These are phyloP conservation scores for Brienomyrus longianalis DNA, from an alignment of 2,113 vertebrate species.

Conservation along the genomic window DNA sequence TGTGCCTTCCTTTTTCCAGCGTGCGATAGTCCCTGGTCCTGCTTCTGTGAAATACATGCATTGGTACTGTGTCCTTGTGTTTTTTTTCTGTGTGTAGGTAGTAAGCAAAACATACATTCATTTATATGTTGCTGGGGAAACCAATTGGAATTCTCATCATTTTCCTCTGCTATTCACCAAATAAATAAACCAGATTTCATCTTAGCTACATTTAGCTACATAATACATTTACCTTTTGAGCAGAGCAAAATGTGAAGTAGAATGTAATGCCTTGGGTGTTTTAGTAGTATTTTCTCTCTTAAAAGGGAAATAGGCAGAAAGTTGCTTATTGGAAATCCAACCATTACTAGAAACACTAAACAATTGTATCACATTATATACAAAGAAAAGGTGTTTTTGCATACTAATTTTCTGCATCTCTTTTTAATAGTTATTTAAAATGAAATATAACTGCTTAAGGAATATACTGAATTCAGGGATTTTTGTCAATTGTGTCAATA, in stretches of 20 bases:
- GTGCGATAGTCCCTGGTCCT: neutral
- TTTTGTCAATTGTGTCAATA: neutral
- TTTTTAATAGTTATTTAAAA: neutral
- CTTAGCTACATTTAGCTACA: neutral
- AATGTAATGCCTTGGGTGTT: neutral
- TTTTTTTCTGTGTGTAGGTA: slow-evolving; percentile 2
- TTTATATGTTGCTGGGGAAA: neutral
- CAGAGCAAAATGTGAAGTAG: neutral
- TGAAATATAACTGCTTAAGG: neutral
- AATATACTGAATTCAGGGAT: neutral
- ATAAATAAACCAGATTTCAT: neutral
- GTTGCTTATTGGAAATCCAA: neutral
- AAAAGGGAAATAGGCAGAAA: neutral
- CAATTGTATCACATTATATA: neutral
- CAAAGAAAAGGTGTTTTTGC: neutral
- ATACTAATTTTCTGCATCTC: neutral
- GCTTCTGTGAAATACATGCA: neutral
- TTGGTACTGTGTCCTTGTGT: neutral
- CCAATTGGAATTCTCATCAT: neutral
- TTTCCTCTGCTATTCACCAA: neutral
- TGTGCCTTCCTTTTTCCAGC: neutral
- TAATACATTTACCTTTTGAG: neutral
- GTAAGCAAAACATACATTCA: neutral
- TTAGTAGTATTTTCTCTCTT: neutral
- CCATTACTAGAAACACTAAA: neutral